Base-by-base conservation (phyloP, 2,888 invertebrate species). In the Lutraria lutraria region DNA sequence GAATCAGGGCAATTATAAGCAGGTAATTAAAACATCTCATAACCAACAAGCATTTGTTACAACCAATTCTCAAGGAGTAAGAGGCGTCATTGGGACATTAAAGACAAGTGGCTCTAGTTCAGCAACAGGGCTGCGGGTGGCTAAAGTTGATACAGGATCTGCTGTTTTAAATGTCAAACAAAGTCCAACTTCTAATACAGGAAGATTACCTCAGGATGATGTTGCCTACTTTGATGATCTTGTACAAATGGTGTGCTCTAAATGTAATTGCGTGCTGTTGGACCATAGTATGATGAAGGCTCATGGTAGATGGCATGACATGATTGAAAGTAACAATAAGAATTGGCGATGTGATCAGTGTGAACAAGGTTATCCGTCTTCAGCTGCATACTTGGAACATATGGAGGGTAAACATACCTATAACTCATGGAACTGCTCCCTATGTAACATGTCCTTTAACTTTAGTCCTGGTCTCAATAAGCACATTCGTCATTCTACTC, bases 291-390 rank as follows among this genome's bases (percentile, higher is more conserved):
- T 89, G 21, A 88, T 91, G 89, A 83, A 88, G 52, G 86, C 85
- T 56, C 91, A 91, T 86, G 86, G 83, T 12, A 54, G 54, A 34
- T 91, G 91, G 91, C 91, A 91, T 79, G 84, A 89, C 53, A 83
- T 63, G 83, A 54, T 83, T 0, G 86, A 87, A 34, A 86, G 25
- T 31, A 87, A 87, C 13, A 79, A 72, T 3, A 81, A 52, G 13
- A 83, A 68, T 15, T 85, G 88, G 25, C 29, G 88, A n/a, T 91
- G 91, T 82, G 89, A 91, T 84, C 83, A 76, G 12, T 91, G 91
- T 72, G 89, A 91, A 54, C 88, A 89, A 43, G 91, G 83, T 16
- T 91, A 89, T 76, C 21, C 53, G 1, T 76, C 87, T 0, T 29
- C 81, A 3, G 15, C 52, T 13, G 60, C 43, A 3, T 76, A 88